Percentiles rank a stretch among this genome's conserved stretches.
Conservation (phyloP, 2,113 vertebrate species). For the Forbesichthys papilliferus region DNA sequence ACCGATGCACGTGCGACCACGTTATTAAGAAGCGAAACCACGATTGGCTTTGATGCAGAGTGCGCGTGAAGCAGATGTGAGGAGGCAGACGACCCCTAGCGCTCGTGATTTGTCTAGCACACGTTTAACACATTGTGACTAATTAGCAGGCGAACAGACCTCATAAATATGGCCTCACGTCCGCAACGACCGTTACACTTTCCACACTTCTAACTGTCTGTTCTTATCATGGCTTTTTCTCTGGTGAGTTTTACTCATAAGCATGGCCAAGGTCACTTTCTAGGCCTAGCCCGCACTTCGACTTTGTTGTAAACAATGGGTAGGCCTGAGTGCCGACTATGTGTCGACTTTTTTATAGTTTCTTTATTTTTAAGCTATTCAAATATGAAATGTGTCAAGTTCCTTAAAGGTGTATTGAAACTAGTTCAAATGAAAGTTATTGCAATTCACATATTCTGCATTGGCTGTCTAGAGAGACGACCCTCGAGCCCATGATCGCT, state of each 20-base stretch:
- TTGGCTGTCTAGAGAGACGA: slow-evolving; percentile 82
- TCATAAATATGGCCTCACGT: slow-evolving; percentile 56
- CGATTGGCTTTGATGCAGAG: background rate
- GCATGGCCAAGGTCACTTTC: background rate
- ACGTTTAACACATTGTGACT: slow-evolving; percentile 64
- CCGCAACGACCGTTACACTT: slow-evolving; percentile 9
- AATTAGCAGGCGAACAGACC: slow-evolving; percentile 45
- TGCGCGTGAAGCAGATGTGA: slow-evolving; percentile 44
- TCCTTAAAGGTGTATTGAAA: background rate
- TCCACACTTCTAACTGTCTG: slow-evolving; percentile 48
- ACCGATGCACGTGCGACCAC: too few relatives aligned
- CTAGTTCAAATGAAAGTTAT: too few relatives aligned
- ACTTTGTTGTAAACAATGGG: background rate
- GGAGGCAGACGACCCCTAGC: slow-evolving; percentile 6
- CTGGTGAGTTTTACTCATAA: slow-evolving; percentile 69
- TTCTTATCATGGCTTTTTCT: slow-evolving; percentile 77
- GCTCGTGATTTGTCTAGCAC: slow-evolving; percentile 16
- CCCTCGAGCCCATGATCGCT: slow-evolving; percentile 81
- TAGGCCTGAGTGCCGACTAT: background rate
- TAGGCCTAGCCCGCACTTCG: background rate
- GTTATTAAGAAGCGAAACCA: background rate
- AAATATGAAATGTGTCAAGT: background rate
- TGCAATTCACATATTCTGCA: slow-evolving; percentile 1
- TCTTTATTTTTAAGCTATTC: too few relatives aligned
- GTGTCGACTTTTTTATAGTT: too few relatives aligned